Evolutionary conservation across 2,113 vertebrate species (phyloP).

Genomic region (Nematolebias whitei): DNA sequence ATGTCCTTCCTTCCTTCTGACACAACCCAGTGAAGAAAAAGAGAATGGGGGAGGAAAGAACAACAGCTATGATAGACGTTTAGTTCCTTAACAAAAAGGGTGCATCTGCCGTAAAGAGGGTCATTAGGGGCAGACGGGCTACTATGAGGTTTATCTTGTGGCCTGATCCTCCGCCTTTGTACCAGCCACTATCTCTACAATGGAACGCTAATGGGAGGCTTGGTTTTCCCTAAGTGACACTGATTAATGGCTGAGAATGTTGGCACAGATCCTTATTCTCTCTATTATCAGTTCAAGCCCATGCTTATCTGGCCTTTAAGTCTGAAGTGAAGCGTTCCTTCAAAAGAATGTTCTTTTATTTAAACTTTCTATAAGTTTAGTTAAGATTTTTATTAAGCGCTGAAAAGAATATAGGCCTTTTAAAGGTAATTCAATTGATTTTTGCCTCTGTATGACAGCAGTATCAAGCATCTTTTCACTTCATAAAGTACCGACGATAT

Average conservation of each 20-base stretch:
- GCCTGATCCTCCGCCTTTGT: constrained; percentile 66
- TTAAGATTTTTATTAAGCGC: not conserved
- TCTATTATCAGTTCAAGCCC: constrained; percentile 42
- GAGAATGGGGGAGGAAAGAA: constrained; percentile 21
- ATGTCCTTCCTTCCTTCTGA: constrained; percentile 12
- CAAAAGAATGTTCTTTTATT: constrained; percentile 25
- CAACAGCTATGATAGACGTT: constrained; percentile 27
- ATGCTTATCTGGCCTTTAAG: constrained; percentile 32
- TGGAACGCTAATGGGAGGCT: constrained; percentile 63
- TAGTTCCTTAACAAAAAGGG: constrained; percentile 39
- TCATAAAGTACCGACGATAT: not conserved
- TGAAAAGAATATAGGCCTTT: not conserved
- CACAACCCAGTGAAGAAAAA: constrained; percentile 27
- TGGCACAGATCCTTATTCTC: constrained; percentile 35
- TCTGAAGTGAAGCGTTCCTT: constrained; percentile 33
- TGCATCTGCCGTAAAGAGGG: constrained; percentile 58
- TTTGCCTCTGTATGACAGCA: not conserved
- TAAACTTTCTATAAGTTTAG: constrained; percentile 15
- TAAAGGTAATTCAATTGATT: not conserved
- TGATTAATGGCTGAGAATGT: constrained; percentile 64
- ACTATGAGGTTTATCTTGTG: constrained; percentile 53
- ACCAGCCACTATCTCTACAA: constrained; percentile 58
- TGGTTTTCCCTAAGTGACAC: constrained; percentile 69
- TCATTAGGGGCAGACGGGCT: constrained; percentile 60
- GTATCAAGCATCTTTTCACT: not conserved